Base-by-base conservation (phyloP, 2,797 vertebrate genomes). In the Schizothorax lantsangensis region DNA sequence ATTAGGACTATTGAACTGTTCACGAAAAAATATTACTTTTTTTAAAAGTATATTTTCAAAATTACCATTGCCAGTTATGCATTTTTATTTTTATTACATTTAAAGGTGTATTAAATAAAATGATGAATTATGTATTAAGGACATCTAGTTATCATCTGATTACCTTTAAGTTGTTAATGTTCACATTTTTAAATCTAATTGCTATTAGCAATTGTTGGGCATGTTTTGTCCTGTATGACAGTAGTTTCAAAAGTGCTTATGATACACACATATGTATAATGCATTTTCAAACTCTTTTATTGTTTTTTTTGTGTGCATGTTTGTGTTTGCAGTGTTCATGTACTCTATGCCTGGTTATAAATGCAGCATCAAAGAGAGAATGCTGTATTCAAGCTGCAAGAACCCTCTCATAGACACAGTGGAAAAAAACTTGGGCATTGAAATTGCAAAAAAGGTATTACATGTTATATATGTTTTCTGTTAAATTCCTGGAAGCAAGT, bases 311-410 rank as follows among this genome's bases (percentile, higher is more conserved):
- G 4, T 64, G 15, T 52, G 4, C 49, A 19, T 81, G 54, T 84
- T 68, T 83, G 21, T 84, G 21, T 90, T 81, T 94, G n/a, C 93
- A 97, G 97, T 97, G 90, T 97, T 97, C 93, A 96, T 97, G 92
- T 97, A 97, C 92, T 97, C 97, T 15, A 97, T 97, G 97, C 97
- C 97, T 69, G 96, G 96, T 1, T 97, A 97, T 73, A 96, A 93
- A 4, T 97, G 97, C 88, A 97, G 96, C 91, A 96, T 97, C 94
- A 95, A 95, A 91, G 97, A 97, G 89, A 93, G 97, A 87, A 97
- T 97, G 97, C 92, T 97, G 4, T 97, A 97, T 89, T 97, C 97
- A 19, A 97, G 97, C 91, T 97, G 97, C 92, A 97, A 97, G 91
- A 96, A 93, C 86, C 95, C 95, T 54, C 92, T 97, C 23, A 89